A percentile compares a stretch with the other conserved stretches of the same genome.
These are phyloP conservation scores for Ceyx erithaca DNA, from an alignment of 2,797 vertebrate species.

Conservation along the genomic window DNA sequence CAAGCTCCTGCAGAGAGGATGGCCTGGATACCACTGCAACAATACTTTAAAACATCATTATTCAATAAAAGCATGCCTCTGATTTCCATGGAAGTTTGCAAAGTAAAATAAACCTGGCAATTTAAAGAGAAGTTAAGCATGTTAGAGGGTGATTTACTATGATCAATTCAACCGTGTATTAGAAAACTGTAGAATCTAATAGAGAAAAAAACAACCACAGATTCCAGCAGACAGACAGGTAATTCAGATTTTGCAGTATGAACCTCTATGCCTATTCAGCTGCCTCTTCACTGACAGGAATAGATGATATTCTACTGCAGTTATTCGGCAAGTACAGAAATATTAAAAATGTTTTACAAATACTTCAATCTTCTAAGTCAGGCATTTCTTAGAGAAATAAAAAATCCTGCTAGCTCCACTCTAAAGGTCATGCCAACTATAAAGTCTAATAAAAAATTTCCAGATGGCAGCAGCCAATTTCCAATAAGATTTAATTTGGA, in stretches of 20 bases:
- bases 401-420: neutral
- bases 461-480: constrained; percentile 70
- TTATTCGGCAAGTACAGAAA: neutral
- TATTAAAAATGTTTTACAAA: constrained; percentile 28
- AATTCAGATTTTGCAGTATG: neutral
- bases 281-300: neutral
- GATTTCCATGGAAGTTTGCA: neutral
- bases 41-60: neutral
- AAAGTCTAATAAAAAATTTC: constrained; percentile 67
- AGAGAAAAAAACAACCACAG: neutral
- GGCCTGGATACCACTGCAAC: neutral
- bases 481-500: constrained; percentile 70
- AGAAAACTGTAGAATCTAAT: neutral
- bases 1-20: neutral
- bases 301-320: neutral
- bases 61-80: neutral
- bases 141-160: neutral
- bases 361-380: neutral
- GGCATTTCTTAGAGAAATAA: constrained; percentile 40
- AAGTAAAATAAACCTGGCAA: neutral
- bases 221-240: neutral
- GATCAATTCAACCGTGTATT: neutral
- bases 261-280: neutral
- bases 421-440: constrained; percentile 53
- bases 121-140: neutral